Evolutionary conservation across 2,113 vertebrate species (phyloP), one percentile per base, ranked within the genome.

Genomic region (Ptilonorhynchus violaceus): DNA sequence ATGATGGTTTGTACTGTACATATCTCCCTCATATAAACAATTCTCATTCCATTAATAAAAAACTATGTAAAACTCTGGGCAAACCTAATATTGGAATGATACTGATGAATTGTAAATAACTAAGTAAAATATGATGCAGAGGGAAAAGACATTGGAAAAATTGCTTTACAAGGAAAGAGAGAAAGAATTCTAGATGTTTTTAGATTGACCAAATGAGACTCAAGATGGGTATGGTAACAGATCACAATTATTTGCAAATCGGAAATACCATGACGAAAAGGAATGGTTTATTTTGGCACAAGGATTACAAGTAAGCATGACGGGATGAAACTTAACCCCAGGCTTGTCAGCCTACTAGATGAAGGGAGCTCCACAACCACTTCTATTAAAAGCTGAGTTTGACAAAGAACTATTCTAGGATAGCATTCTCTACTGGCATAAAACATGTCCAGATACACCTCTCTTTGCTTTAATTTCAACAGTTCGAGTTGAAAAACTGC

Each of bases 311-410:
- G 76, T 85, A 84, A 95, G 58, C 62, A 85, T 87, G 81, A 85
- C 81, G 88, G 67, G 58, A 88, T 95, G 96, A 96, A 97, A 96
- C 33, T 62, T 85, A 94, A 96, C 67, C 91, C 96, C 85, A 73
- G 85, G 73, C 62, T 74, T 96, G 85, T 90, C 92, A 95, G 37
- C 58, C 39, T 69, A 39, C 17, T 20, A 89, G 92, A 91, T 62
- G 85, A 94, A 89, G 94, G 35, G 70, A 95, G 53, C 27, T 93
- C 88, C 30, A 76, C 82, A 85, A 80, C 37, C 37, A 76, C 72
- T 93, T 92, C 89, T 94, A 92, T 95, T 93, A 94, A 95, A 96
- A 96, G 49, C 63, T 90, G 63, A 24, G 17, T 79, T 94, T 90
- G 88, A 90, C 59, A 83, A 78, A 70, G 78, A 46, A n/a, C 82